A percentile compares a stretch with the other conserved stretches of the same genome.
Evolutionary conservation across 1,140 invertebrate species (phyloP).

Genomic region (Cataglyphis hispanica): DNA sequence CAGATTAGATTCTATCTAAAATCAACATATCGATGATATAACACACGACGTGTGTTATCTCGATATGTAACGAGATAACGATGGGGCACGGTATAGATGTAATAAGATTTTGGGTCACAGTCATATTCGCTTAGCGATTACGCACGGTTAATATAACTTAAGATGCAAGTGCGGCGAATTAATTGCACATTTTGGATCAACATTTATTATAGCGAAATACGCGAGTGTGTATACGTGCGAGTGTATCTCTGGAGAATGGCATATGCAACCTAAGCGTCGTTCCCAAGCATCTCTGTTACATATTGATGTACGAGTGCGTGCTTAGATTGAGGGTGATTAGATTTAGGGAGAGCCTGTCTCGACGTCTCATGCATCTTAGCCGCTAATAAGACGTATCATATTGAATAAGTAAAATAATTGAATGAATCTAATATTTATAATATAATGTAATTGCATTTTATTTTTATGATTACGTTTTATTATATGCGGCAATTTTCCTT

Average conservation of each 20-base stretch:
- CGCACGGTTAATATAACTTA: constrained; percentile 55
- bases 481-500: neutral
- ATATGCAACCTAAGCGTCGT: constrained; percentile 29
- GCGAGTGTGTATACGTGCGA: constrained; percentile 3
- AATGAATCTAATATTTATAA: neutral
- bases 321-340: constrained; percentile 57
- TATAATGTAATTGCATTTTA: neutral
- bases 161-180: constrained; percentile 54
- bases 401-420: neutral
- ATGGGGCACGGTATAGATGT: neutral
- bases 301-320: constrained; percentile 53
- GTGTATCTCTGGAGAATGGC: constrained; percentile 16
- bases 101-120: constrained; percentile 36
- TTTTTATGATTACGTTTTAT: no score
- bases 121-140: constrained; percentile 51
- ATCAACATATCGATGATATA: neutral
- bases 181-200: constrained; percentile 54
- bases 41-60: neutral
- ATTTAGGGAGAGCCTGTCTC: constrained; percentile 20
- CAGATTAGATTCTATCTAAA: constrained; percentile 1
- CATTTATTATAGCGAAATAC: constrained; percentile 35
- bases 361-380: constrained; percentile 1
- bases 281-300: constrained; percentile 32
- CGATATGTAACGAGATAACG: neutral
- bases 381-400: neutral